Evolutionary conservation across 2,888 invertebrate species (phyloP).

Genomic region (Agrotis clavis): DNA sequence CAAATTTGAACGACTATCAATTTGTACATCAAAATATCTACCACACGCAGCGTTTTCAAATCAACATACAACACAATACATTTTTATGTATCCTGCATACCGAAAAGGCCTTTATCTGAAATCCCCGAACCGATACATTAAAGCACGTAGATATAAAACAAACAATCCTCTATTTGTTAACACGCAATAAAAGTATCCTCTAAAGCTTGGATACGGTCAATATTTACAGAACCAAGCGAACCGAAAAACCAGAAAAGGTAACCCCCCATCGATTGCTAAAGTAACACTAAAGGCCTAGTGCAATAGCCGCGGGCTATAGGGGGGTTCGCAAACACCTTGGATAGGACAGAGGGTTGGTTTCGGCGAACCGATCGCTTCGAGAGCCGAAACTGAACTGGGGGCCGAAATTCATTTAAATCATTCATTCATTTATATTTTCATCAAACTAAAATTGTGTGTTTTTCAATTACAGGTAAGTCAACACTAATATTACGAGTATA

Average conservation of each 20-base stretch:
- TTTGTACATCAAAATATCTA: not conserved
- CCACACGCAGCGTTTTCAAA: not conserved
- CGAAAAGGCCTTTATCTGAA: slow-evolving; percentile 32
- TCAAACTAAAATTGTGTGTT: not conserved
- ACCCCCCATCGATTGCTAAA: slow-evolving; percentile 77
- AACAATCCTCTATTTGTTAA: slow-evolving; percentile 80
- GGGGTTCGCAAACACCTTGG: slow-evolving; percentile 61
- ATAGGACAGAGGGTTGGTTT: slow-evolving; percentile 49
- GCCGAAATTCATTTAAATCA: slow-evolving; percentile 2
- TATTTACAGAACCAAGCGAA: slow-evolving; percentile 80
- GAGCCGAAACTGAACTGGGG: slow-evolving; percentile 30
- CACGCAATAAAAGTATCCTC: slow-evolving; percentile 84
- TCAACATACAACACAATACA: slow-evolving; percentile 10
- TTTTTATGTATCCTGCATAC: slow-evolving; percentile 10
- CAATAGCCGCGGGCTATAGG: slow-evolving; percentile 77
- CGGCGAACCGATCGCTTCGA: slow-evolving; percentile 24
- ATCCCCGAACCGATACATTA: slow-evolving; percentile 55
- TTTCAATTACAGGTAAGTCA: not conserved
- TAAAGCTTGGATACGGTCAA: slow-evolving; percentile 80
- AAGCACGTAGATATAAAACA: slow-evolving; percentile 69
- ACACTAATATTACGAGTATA: too few species aligned
- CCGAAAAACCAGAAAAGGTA: slow-evolving; percentile 73
- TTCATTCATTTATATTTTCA: not conserved
- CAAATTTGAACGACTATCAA: too few species aligned
- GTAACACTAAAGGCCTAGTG: slow-evolving; percentile 84